Base-by-base conservation (phyloP, 1,140 invertebrate species). In the Neodiprion lecontei region DNA sequence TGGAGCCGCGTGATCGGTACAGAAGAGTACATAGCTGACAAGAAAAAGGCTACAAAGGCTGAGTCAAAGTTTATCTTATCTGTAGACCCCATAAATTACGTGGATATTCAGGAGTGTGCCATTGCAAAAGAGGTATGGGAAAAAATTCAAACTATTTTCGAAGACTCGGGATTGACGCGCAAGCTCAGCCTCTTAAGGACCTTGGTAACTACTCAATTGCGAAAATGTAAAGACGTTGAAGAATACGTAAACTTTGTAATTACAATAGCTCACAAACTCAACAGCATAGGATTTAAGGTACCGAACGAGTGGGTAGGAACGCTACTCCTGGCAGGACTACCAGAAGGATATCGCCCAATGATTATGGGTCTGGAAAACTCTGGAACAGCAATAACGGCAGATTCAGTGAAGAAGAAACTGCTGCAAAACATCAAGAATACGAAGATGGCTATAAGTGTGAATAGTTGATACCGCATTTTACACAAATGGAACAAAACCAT, bases 81-180 rank as follows among this genome's bases (percentile, higher is more conserved):
- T 47, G 76, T 86, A 7, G 84, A 86, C 47, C 76, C 81, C 11
- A 76, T 79, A 11, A 81, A 80, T 74, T 84, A 81, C 70, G 73
- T 82, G 7, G 79, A 84, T 69, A 72, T 84, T 72, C 72, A 77
- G 17, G 17, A 21, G 17, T 21, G 17, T 21, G 17, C 17, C 17
- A 21, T 1, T 65, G 61, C 61, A 65, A 65, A 65, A 65, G 61
- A 65, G 61, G 61, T n/a, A 65, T 65, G 61, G 61, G 67, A 76
- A 4, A 83, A 81, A 17, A 73, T 86, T 0, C 53, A 79, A 74
- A 77, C 73, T 40, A 71, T 76, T 0, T 85, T 85, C 48, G 53
- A 72, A 50, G 74, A 75, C 61, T 47, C 69, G 7, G 74, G 74
- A 10, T 68, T 75, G 14, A 49, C 67, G 17, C 47, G 73, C 9